phyloP scores from a whole-genome alignment of 2,888 invertebrate genomes.

The Hyalella azteca region DNA sequence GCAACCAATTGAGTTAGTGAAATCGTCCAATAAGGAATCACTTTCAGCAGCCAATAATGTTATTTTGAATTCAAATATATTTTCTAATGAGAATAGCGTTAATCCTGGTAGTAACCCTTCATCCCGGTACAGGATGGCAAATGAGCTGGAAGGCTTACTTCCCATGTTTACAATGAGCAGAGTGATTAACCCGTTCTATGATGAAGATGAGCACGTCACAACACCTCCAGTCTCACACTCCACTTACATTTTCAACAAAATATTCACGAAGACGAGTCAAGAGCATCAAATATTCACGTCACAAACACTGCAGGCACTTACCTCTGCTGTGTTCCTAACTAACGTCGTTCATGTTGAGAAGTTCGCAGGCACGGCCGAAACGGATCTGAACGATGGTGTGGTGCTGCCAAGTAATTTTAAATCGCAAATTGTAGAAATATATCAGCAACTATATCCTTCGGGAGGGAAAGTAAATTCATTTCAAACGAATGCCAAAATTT shows the following conservation, averaged over 20 bases:
- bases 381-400: not conserved
- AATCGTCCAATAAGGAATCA: not conserved
- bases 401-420: not conserved
- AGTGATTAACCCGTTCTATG: not conserved
- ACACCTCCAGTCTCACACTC: not conserved
- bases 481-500: not conserved
- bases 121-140: not conserved
- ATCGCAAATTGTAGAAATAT: not conserved
- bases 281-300: not conserved
- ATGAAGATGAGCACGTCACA: not conserved
- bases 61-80: too few species aligned
- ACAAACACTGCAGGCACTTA: not conserved
- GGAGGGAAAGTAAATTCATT: not conserved
- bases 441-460: not conserved
- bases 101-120: not conserved
- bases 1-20: not conserved
- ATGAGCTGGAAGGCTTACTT: not conserved
- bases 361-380: not conserved
- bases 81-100: not conserved
- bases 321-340: not conserved
- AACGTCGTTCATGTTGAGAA: not conserved
- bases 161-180: conserved; percentile 7
- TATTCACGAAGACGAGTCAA: not conserved
- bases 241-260: not conserved
- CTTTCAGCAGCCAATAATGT: not conserved